Percentiles rank a stretch among this genome's conserved stretches.
Conservation (phyloP, 2,113 vertebrate species). For the Chitala chitala region DNA sequence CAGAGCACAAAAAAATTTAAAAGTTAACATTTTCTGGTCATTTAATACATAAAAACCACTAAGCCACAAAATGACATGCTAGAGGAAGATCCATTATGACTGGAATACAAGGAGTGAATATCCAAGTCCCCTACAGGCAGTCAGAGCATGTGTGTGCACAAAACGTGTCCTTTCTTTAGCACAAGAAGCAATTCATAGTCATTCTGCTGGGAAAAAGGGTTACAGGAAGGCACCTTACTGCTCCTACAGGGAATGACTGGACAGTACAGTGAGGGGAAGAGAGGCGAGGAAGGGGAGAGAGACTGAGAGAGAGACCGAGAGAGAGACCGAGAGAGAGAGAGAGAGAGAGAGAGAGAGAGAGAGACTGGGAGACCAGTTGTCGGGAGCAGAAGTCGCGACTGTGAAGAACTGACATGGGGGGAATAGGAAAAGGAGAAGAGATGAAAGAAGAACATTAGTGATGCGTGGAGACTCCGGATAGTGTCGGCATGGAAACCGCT, state of each 20-base stretch:
- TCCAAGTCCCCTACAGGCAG: background rate
- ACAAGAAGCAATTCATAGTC: conserved; percentile 17
- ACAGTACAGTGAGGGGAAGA: background rate
- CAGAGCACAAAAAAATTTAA: background rate
- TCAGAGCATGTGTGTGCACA: background rate
- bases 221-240: conserved; percentile 6
- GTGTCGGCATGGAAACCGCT: conserved; percentile 35
- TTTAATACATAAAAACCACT: background rate
- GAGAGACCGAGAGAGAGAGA: conserved; percentile 22
- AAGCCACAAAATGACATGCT: background rate
- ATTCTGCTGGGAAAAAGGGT: conserved; percentile 7
- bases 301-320: conserved; percentile 14
- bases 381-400: background rate
- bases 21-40: background rate
- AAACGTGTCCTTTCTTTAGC: background rate
- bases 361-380: conserved; percentile 41
- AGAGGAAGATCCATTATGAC: background rate
- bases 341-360: conserved; percentile 29
- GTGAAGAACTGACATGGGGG: background rate
- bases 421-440: background rate
- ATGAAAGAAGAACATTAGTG: conserved; percentile 26
- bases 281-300: background rate
- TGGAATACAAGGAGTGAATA: background rate
- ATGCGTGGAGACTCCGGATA: conserved; percentile 19
- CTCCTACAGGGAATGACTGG: background rate